A percentile compares a stretch with the other conserved stretches of the same genome.
phyloP scores from a whole-genome alignment of 2,888 invertebrate genomes.

The Philereme transversata region DNA sequence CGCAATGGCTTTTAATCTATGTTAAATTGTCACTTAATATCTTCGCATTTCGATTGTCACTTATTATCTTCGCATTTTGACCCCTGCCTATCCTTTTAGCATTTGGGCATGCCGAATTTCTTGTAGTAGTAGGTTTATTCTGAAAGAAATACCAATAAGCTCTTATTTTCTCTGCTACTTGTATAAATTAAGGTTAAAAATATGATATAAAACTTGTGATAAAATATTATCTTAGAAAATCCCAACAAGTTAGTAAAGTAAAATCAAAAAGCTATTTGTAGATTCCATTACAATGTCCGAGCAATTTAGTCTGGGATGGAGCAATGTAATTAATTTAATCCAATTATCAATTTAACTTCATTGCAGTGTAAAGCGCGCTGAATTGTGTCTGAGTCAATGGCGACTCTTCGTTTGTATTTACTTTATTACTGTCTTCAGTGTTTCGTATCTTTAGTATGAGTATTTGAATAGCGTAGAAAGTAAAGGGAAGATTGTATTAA shows the following conservation, averaged over 20 bases:
- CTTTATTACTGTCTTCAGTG: slow-evolving; percentile 20
- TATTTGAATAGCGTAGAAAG: slow-evolving; percentile 1
- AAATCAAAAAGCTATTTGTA: slow-evolving; percentile 1
- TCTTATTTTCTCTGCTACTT: too few relatives aligned
- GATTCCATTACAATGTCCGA: slow-evolving; percentile 5
- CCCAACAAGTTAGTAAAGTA: background rate
- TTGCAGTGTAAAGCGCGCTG: slow-evolving; percentile 15
- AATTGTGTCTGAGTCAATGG: slow-evolving; percentile 33
- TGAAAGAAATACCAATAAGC: too few relatives aligned
- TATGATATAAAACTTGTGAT: too few relatives aligned
- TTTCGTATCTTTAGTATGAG: background rate
- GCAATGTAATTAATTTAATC: slow-evolving; percentile 48
- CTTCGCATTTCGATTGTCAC: too few relatives aligned
- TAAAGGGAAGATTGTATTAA: background rate
- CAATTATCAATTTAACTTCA: slow-evolving; percentile 44
- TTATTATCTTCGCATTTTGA: too few relatives aligned
- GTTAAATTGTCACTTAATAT: too few relatives aligned
- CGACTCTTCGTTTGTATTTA: slow-evolving; percentile 31
- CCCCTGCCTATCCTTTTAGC: too few relatives aligned
- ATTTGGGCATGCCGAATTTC: too few relatives aligned
- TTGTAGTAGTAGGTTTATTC: too few relatives aligned
- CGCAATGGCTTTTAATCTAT: too few relatives aligned
- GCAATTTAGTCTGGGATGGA: slow-evolving; percentile 26
- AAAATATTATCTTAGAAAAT: background rate
- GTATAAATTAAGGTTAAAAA: too few relatives aligned